Conservation (phyloP, 2,113 vertebrate genomes). For the Edolisoma coerulescens region DNA sequence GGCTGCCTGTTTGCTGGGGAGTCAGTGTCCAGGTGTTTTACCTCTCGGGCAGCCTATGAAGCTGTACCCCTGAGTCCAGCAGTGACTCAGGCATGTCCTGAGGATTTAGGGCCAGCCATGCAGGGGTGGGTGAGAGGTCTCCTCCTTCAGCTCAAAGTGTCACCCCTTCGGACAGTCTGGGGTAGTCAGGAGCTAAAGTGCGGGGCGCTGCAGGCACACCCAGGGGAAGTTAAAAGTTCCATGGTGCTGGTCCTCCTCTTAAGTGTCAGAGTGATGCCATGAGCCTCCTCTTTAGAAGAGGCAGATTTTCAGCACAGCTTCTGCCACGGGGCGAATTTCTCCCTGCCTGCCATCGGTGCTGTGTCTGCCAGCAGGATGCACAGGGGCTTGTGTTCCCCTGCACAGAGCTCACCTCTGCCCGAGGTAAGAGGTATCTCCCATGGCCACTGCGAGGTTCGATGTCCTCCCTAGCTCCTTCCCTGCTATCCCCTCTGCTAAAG, state of each 20-base stretch:
- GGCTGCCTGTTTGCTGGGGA: neutral
- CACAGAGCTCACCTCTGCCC: fast-evolving
- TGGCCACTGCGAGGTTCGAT: fast-evolving
- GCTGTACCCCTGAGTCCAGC: neutral
- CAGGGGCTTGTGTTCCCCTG: fast-evolving
- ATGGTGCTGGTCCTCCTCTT: neutral
- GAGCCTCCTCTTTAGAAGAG: neutral
- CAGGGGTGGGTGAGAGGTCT: neutral
- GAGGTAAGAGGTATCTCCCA: neutral
- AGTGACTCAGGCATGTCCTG: fast-evolving
- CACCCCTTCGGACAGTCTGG: fast-evolving
- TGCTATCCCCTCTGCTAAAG: neutral
- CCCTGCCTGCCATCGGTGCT: neutral
- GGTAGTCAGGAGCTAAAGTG: fast-evolving
- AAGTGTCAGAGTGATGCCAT: fast-evolving
- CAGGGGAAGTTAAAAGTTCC: neutral
- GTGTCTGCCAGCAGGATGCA: neutral
- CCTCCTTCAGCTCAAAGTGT: fast-evolving
- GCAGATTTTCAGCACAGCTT: neutral
- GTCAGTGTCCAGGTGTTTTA: neutral
- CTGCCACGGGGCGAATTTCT: fast-evolving
- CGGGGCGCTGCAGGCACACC: neutral
- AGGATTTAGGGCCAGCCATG: neutral
- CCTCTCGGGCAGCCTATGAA: neutral
- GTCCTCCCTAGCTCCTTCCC: neutral